These are phyloP conservation scores for Leucoma salicis DNA, from an alignment of 2,888 invertebrate species.

Conservation along the genomic window DNA sequence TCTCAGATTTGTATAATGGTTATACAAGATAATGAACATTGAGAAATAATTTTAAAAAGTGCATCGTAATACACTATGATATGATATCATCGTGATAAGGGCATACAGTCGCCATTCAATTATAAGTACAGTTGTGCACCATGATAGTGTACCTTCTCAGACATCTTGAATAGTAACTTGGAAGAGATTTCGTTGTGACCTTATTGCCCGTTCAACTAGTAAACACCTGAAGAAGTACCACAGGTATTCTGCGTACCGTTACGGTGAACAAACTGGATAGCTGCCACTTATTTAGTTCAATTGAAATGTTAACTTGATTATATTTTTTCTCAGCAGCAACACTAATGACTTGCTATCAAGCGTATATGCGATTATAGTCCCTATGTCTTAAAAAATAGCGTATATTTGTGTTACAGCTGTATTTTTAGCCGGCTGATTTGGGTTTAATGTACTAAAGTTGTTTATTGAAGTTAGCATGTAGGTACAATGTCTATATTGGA, in stretches of 20 bases:
- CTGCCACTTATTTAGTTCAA: conserved; percentile 42
- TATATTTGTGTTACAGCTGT: conserved; percentile 13
- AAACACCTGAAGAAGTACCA: conserved; percentile 51
- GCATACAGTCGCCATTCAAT: conserved; percentile 29
- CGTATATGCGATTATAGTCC: conserved; percentile 23
- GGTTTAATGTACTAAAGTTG: conserved; percentile 35
- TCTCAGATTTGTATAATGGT: conserved; percentile 12
- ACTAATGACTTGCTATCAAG: conserved; percentile 20
- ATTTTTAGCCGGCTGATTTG: conserved; percentile 28
- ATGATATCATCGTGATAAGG: conserved; percentile 25
- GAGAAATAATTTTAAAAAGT: conserved; percentile 30
- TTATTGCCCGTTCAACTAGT: conserved; percentile 42
- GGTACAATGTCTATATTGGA: conserved; percentile 9
- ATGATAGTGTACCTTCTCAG: conserved; percentile 27
- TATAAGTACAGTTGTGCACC: conserved; percentile 29
- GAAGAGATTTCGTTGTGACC: conserved; percentile 44
- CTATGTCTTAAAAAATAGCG: conserved; percentile 21
- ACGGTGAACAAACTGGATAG: conserved; percentile 54
- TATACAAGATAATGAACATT: conserved; percentile 13
- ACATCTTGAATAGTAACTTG: conserved; percentile 27
- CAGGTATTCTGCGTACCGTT: conserved; percentile 58
- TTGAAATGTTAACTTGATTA: conserved; percentile 42
- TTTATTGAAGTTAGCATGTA: conserved; percentile 28
- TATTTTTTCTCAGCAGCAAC: conserved; percentile 31
- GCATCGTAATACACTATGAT: conserved; percentile 14